phyloP scores from a whole-genome alignment of 92 coral and sea anemone genomes.

The Epizoanthus ramosus region DNA sequence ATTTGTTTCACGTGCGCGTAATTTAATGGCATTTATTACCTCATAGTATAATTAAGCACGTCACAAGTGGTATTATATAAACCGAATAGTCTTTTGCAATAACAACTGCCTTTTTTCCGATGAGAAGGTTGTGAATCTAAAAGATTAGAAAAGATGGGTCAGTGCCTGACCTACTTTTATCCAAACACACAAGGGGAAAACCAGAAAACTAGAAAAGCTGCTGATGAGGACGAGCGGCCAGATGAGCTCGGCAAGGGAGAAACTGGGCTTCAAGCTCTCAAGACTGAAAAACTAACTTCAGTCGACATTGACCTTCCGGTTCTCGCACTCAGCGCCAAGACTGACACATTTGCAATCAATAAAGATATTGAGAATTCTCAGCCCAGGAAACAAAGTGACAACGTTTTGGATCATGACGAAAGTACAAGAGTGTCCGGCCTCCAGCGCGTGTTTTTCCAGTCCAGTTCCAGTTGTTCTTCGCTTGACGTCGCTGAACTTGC shows the following conservation, averaged over 20 bases:
- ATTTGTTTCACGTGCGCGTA: too few species aligned
- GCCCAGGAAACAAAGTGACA: not conserved
- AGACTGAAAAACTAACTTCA: not conserved
- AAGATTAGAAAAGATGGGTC: not conserved
- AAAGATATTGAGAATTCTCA: not conserved
- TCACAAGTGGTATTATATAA: too few species aligned
- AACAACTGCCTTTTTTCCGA: too few species aligned
- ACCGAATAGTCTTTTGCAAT: too few species aligned
- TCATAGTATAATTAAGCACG: too few species aligned
- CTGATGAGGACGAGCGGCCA: not conserved
- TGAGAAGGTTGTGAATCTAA: too few species aligned
- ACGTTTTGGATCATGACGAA: not conserved
- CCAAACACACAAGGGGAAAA: not conserved
- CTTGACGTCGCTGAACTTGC: not conserved
- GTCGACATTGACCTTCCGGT: constrained; percentile 18
- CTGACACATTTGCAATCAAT: not conserved
- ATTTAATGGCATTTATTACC: too few species aligned
- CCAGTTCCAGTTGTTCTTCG: not conserved
- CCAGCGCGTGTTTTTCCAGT: not conserved
- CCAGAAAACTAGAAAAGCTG: not conserved
- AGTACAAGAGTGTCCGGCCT: not conserved
- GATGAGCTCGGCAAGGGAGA: not conserved
- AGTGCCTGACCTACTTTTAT: not conserved
- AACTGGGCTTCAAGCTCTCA: not conserved
- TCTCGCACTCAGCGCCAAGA: not conserved